phyloP scores from a whole-genome alignment of 2,888 invertebrate species.

The Trachelus tabidus region DNA sequence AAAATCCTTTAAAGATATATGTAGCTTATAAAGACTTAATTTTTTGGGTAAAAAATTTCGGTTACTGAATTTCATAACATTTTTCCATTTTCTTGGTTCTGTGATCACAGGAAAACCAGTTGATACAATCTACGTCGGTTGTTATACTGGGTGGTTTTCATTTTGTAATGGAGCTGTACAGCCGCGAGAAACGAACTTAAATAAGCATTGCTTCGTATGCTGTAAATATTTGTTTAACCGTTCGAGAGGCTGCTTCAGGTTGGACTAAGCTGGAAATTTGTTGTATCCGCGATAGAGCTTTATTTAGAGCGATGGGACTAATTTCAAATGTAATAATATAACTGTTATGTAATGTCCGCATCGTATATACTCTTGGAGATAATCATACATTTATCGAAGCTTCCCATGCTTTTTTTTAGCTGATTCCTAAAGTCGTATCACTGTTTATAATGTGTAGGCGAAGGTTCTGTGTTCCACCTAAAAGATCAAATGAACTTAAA shows the following conservation, averaged over 20 bases:
- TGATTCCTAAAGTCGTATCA: not conserved
- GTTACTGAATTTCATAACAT: not conserved
- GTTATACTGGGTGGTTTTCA: not conserved
- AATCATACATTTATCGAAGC: not conserved
- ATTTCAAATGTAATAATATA: not conserved
- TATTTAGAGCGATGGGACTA: not conserved
- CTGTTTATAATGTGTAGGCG: not conserved
- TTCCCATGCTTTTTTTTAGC: not conserved
- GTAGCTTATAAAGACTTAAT: too few species aligned
- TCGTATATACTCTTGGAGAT: not conserved
- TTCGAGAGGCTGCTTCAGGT: not conserved
- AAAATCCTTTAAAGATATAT: not conserved
- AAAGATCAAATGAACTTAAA: not conserved
- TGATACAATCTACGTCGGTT: not conserved
- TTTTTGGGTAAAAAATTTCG: too few species aligned
- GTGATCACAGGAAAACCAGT: not conserved
- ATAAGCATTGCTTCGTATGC: not conserved
- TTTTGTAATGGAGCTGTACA: not conserved
- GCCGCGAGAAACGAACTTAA: not conserved
- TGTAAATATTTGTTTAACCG: not conserved
- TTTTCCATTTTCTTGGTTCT: not conserved
- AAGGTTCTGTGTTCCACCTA: not conserved
- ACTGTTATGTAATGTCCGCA: not conserved
- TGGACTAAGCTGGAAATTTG: not conserved
- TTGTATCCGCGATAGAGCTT: not conserved